Evolutionary conservation across 2,888 invertebrate species (phyloP), one percentile per base, ranked within the genome.

Genomic region (Epinotia ramella): DNA sequence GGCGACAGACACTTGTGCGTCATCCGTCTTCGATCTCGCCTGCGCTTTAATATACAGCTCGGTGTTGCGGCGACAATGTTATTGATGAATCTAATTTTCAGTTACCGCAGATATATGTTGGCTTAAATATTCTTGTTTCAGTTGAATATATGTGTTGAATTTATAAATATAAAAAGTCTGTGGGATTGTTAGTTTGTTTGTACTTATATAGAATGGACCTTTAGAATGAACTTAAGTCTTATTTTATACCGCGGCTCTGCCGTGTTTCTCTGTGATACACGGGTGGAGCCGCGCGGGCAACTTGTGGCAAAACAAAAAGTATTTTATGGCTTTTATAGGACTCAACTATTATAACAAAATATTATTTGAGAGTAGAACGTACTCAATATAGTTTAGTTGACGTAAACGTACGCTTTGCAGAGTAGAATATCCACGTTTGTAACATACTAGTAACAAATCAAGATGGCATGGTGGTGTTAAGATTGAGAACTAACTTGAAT

Each of bases 381-480:
- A 9, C 9, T 40, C 40, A 40, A 40, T 7, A 40, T 40, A 9
- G 40, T 40, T 9, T 40, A 40, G 7, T 40, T 24, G 44, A 44
- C 13, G 59, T 44, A n/a, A 5, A 62, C 62, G 12, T 64, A 66
- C n/a, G 33, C 11, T 53, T 65, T n/a, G 13, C 28, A 13, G 46
- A n/a, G 2, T 62, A 3, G 1, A 16, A 16, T 65, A 56, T 18
- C 18, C n/a, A 18, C 49, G 12, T 33, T 28, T 13, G 11, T 24
- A n/a, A 69, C 69, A 64, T 74, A 74, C 68, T 68, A 69, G 73
- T n/a, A 74, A 74, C 63, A 63, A 73, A 64, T 59, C 6, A n/a
- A 53, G n/a, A 53, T 6, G n/a, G n/a, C 13, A 53, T 20, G 1
- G 2, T 1, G 20, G 2, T 53, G 16, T 16, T n/a, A 53, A 53